A percentile compares a stretch with the other conserved stretches of the same genome.
These are phyloP conservation scores for Volucella zonaria DNA, from an alignment of 2,888 invertebrate genomes.

Conservation along the genomic window DNA sequence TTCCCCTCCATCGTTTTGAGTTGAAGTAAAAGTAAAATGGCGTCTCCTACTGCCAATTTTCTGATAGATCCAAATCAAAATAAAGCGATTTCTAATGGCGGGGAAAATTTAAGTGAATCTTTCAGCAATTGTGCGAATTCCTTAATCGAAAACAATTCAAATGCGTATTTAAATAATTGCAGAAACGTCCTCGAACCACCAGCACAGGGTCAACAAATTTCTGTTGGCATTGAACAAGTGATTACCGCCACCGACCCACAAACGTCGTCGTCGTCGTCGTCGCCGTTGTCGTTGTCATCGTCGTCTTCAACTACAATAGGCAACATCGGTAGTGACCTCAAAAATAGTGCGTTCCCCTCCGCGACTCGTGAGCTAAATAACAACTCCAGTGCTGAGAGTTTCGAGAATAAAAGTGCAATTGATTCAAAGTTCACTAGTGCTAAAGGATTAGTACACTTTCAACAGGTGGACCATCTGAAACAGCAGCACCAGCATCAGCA, in stretches of 20 bases:
- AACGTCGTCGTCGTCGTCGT: conserved; percentile 46
- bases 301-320: conserved; percentile 1
- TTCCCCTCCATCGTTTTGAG: conserved; percentile 65
- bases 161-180: conserved; percentile 71
- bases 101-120: conserved; percentile 76
- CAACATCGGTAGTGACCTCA: conserved; percentile 59
- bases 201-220: conserved; percentile 66
- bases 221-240: conserved; percentile 67
- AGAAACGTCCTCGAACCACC: conserved; percentile 60
- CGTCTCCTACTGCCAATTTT: conserved; percentile 82
- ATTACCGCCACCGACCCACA: conserved; percentile 69
- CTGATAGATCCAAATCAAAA: conserved; percentile 82
- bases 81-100: conserved; percentile 81
- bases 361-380: conserved; percentile 60
- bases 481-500: conserved; percentile 41
- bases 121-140: conserved; percentile 74
- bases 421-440: conserved; percentile 29
- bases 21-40: conserved; percentile 78
- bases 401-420: conserved; percentile 34
- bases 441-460: conserved; percentile 45
- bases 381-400: conserved; percentile 54
- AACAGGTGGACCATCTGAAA: conserved; percentile 65
- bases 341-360: conserved; percentile 52
- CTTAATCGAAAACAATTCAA: conserved; percentile 70
- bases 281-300: conserved; percentile 13